Percentiles rank a stretch among this genome's conserved stretches.
These are phyloP conservation scores for Cossypha heuglini DNA, from an alignment of 2,797 vertebrate species.

Conservation along the genomic window DNA sequence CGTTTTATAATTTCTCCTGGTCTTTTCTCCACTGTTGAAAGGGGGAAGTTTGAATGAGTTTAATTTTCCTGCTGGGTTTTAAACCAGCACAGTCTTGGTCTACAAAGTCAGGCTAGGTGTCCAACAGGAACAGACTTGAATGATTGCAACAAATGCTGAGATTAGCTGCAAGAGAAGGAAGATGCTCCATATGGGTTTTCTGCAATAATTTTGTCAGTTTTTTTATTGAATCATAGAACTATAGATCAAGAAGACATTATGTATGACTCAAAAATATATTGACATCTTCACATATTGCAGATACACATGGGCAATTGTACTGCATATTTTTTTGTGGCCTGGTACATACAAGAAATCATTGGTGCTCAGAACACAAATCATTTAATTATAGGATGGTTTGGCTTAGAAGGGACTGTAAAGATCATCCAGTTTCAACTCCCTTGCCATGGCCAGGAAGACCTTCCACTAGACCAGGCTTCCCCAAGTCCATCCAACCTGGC, in stretches of 20 bases:
- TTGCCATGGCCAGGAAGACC: not conserved
- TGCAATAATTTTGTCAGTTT: not conserved
- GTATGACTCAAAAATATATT: not conserved
- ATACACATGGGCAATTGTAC: fast-evolving
- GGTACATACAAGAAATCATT: not conserved
- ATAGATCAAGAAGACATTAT: not conserved
- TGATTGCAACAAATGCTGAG: not conserved
- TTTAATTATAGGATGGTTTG: not conserved
- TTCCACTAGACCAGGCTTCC: not conserved
- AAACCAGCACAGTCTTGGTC: not conserved
- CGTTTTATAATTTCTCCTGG: not conserved
- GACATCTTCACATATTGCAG: fast-evolving
- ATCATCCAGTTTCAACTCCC: not conserved
- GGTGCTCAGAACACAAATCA: not conserved
- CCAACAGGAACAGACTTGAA: not conserved
- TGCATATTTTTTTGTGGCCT: not conserved
- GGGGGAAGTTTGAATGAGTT: not conserved
- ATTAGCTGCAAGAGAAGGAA: not conserved
- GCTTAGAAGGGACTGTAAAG: not conserved
- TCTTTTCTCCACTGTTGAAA: not conserved
- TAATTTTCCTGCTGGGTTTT: not conserved
- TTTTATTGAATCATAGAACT: not conserved
- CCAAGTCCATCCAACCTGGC: not conserved
- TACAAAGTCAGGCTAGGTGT: not conserved
- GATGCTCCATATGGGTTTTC: not conserved